Percentiles rank a stretch among this genome's conserved stretches.
These are phyloP conservation scores for Drepanosiphum platanoidis DNA, from an alignment of 2,888 invertebrate species.

Conservation along the genomic window DNA sequence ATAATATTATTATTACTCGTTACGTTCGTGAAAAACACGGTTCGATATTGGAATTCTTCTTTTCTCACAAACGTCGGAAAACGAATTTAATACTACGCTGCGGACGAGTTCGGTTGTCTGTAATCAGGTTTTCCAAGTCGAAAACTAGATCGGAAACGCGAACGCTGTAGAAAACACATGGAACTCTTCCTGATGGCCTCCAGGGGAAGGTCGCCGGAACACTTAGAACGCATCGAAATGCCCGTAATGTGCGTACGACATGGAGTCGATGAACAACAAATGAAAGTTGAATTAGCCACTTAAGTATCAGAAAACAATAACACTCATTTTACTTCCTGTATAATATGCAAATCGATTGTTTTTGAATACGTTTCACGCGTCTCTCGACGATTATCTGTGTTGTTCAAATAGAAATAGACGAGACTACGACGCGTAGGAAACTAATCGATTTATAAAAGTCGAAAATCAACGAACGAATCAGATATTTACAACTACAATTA, in stretches of 20 bases:
- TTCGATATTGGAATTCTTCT: not conserved
- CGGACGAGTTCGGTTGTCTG: not conserved
- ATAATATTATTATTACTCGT: too few relatives aligned
- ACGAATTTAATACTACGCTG: not conserved
- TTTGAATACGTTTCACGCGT: too few relatives aligned
- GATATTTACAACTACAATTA: too few relatives aligned
- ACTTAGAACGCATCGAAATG: not conserved
- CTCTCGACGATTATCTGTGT: too few relatives aligned
- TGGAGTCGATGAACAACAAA: not conserved
- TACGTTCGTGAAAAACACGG: too few relatives aligned
- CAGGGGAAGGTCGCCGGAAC: conserved; percentile 41
- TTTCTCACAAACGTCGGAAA: not conserved
- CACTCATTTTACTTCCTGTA: not conserved
- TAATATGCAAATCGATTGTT: not conserved
- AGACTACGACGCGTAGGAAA: too few relatives aligned
- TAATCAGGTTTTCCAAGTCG: not conserved
- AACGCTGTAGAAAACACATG: not conserved
- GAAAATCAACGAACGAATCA: too few relatives aligned
- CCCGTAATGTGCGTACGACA: not conserved
- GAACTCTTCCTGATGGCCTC: conserved; percentile 56
- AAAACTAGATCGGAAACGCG: conserved; percentile 32
- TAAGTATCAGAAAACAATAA: not conserved
- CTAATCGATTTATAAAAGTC: too few relatives aligned
- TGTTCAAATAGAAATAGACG: too few relatives aligned
- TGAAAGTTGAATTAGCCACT: not conserved